Evolutionary conservation across 1,140 invertebrate species (phyloP), one percentile per base, ranked within the genome.

Genomic region (Lycorma delicatula): DNA sequence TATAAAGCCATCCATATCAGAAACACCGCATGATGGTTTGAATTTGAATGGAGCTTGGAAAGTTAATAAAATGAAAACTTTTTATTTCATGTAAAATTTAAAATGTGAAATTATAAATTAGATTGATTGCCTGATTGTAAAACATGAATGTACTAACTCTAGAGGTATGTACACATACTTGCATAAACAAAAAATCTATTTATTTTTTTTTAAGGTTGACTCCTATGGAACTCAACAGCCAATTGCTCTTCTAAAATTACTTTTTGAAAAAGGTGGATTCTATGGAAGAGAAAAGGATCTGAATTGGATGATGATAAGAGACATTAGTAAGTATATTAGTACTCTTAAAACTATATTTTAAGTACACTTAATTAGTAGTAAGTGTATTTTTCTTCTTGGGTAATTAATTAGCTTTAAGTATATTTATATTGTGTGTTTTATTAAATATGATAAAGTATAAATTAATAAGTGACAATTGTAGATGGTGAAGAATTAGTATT

Each of bases 201-300:
- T 31, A 25, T 56, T 47, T 56, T 22, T 59, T 56, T 56, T 63
- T 53, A 49, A 77, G 75, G 77, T 77, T 63, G 87, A 86, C 68
- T 86, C 81, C 1, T 94, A 94, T 67, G 91, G 91, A 1, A 94
- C 89, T 0, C 91, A 95, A 71, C 92, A 95, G 66, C 91, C 92
- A 0, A 92, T 95, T 60, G 92, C 92, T 0, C 69, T 95, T 7
- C 72, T 96, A 1, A 95, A 94, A 71, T 70, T 93, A 18, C 69
- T 95, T 1, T 81, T 95, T 44, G 91, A 95, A 71, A 81, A 81
- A 63, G 84, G 84, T 59, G 92, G 91, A 22, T 81, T 93, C 64
- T 95, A 92, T 70, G 89, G 92, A 73, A 72, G 89, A 52, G 87
- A 85, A n/a, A 91, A 91, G 71, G 87, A 93, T 68, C 75, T 93